Evolutionary conservation across 2,113 vertebrate species (phyloP).

Genomic region (Chroicocephalus ridibundus): DNA sequence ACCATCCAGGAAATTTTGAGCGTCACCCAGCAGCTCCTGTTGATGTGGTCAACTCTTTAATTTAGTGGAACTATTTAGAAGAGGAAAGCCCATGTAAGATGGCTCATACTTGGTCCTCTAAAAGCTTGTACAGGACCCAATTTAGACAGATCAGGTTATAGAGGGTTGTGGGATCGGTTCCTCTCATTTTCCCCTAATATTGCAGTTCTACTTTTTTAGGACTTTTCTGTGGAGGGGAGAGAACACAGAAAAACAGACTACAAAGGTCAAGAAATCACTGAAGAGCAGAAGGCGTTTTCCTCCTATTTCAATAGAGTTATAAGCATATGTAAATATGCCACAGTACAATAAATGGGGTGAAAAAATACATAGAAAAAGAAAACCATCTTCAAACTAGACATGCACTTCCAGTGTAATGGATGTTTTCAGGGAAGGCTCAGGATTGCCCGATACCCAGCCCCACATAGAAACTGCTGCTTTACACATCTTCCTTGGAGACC

Average conservation of each 20-base stretch:
- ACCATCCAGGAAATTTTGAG: not conserved
- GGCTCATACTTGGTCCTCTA: not conserved
- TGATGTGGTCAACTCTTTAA: not conserved
- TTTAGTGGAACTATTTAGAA: not conserved
- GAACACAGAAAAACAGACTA: not conserved
- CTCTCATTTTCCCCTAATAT: not conserved
- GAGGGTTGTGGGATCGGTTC: not conserved
- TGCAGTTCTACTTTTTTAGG: not conserved
- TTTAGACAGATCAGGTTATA: not conserved
- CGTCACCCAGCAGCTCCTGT: not conserved
- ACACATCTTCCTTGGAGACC: not conserved
- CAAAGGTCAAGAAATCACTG: not conserved
- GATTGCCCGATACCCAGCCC: not conserved
- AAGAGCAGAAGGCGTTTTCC: not conserved
- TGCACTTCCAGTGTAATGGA: not conserved
- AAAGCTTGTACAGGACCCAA: not conserved
- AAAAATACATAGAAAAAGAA: not conserved
- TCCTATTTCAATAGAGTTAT: not conserved
- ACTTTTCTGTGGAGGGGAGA: not conserved
- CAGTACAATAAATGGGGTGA: not conserved
- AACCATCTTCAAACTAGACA: not conserved
- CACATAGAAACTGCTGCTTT: not conserved
- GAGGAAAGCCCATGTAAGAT: not conserved
- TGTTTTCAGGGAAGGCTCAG: not conserved
- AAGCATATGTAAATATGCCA: not conserved